Base-by-base conservation (phyloP, 1,140 invertebrate genomes). In the Anastrepha obliqua region DNA sequence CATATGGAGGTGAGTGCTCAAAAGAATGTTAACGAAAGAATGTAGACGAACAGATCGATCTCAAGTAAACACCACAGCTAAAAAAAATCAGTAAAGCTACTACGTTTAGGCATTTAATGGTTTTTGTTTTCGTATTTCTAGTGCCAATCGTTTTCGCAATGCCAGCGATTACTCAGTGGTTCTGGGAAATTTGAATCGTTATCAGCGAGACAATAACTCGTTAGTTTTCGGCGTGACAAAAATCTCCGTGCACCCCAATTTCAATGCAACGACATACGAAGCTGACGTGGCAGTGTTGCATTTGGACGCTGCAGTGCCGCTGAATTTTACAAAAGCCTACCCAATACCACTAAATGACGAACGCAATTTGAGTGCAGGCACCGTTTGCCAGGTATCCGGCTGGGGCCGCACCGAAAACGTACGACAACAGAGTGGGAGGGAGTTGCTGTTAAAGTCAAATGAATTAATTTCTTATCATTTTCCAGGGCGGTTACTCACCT, bases 391-490 rank as follows among this genome's bases (percentile, higher is more conserved):
- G 29, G 89, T 91, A 3, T n/a, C 88, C 5, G 91, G 91, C 59
- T 92, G 91, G 91, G 91, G 91, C 20, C 88, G 88, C 3, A 89
- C 91, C 8, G 87, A 91, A 15, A 88, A 91, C 87, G 91, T 92
- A 67, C 6, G 51, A 55, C 29, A 29, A 55, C 6, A 55, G 51
- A 55, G 11, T 88, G 86, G 13, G 0, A 55, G 6, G 51, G 11
- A 55, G 11, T 55, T 55, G 51, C 29, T 55, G 51, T 3, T 29
- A 29, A 29, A 29, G 1, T 55, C 51, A 3, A 55, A 55, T 55
- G 11, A 2, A 55, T 2, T 55, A 74, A 74, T 20, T 13, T 8
- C 51, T 55, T 8, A 15, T 15, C 8, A 1, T 20, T 7, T 7
- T 67, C 1, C 47, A 87, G 86, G 86, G 64, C 20, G 29, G 7